Base-by-base conservation (phyloP, 2,888 invertebrate species). In the Tetheella fluctuosa region DNA sequence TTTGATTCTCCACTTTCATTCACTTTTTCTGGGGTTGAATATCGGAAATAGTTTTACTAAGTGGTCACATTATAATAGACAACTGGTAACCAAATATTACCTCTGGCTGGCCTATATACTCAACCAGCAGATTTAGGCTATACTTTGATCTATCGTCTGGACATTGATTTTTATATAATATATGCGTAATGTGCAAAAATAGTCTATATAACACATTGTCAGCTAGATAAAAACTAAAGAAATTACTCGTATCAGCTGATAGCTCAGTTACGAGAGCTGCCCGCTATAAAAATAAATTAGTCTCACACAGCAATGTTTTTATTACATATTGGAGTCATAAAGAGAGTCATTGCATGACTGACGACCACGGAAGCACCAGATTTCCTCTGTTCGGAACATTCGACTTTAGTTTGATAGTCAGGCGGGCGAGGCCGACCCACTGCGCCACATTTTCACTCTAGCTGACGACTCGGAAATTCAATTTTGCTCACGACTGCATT, bases 391-490 rank as follows among this genome's bases (percentile, higher is more conserved):
- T 71, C 65, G 58, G 62, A 57, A 58, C 55, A 66, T 64, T 53
- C 59, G 57, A 59, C 60, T 15, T 55, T 55, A 55, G 52, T 58
- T 42, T 59, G 63, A 64, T 60, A 61, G 55, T 59, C 64, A 57
- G 64, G 59, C 58, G 58, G 58, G 52, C 53, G 28, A 64, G 64
- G 59, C 64, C 54, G 59, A 62, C 65, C 64, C 64, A 67, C 67
- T 64, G 15, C n/a, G 54, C 62, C 65, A 74, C 70, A 74, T 75
- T 70, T 77, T 69, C 65, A 64, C 61, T 62, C 39, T 58, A 64
- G 34, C 54, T 71, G 79, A 77, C 78, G 71, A 66, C 59, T 65
- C 70, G 79, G 81, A 80, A 80, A 81, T 84, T 81, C 72, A 69
- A 74, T 79, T 78, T 69, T 60, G 28, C 64, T 65, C 64, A 61